Evolutionary conservation across 92 coral and sea anemone genomes (phyloP), one percentile per base, ranked within the genome.

Genomic region (Hydrozoanthus gracilis): DNA sequence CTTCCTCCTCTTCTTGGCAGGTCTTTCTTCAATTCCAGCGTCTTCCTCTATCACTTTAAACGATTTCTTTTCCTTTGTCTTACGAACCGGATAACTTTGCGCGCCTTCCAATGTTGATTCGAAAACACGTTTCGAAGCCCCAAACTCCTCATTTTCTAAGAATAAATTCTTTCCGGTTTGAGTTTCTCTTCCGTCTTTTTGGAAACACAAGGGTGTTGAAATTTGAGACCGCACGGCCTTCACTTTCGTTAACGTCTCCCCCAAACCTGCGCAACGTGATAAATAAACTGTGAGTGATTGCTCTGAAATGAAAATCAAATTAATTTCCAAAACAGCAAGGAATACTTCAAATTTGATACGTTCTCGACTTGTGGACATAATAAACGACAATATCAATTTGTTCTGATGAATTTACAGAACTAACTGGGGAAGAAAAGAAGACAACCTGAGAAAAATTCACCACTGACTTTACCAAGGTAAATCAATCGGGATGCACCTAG

Each of bases 131-230:
- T 80, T 51, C 18, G 52, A 35, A 10, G 48, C 60, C 48, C 48
- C 52, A 66, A 80, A 66, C 66, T 80, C 85, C 48, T 64, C 85
- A 27, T 48, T 80, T 80, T 80, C 85, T 74, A 49, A 44, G 75
- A 80, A 80, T 16, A 27, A 5, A 64, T 65, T 65, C 13, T 80
- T 80, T 66, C 73, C 85, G 72, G 85, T 49, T 80, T 51, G 85
- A 35, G 73, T 3, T 10, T 65, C 47, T 16, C 73, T 68, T 80
- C 74, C 85, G 12, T 27, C 56, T 80, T 80, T 66, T 49, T 49
- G 46, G 44, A 46, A 61, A 48, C 8, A 80, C 14, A 46, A 8
- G 7, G 62, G 60, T 45, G 85, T 70, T 65, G 74, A 64, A 80
- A 80, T 62, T 18, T 18, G 85, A 65, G 85, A 64, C 10, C 17